Evolutionary conservation across 2,888 invertebrate genomes (phyloP).

Genomic region (Diadegma fenestrale): DNA sequence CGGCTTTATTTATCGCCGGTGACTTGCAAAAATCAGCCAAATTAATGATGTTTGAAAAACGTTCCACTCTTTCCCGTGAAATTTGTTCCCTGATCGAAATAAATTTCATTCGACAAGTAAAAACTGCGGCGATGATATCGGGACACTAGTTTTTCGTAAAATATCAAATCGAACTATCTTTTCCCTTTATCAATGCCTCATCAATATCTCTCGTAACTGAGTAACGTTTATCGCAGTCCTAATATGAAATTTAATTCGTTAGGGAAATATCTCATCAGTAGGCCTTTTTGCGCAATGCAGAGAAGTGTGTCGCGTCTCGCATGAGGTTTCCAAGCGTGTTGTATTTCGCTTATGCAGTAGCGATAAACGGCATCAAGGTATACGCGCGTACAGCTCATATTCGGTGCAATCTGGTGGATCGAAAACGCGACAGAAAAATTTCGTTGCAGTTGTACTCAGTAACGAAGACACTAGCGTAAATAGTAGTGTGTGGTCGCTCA

Average conservation of each 20-base stretch:
- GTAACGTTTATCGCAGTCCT: not conserved
- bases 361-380: constrained; percentile 28
- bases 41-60: not conserved
- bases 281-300: constrained; percentile 63
- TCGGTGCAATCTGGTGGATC: constrained; percentile 35
- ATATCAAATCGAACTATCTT: not conserved
- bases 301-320: constrained; percentile 26
- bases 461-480: not conserved
- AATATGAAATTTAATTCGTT: constrained; percentile 29
- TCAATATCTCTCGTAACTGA: not conserved
- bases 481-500: not conserved
- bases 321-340: constrained; percentile 35
- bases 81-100: not conserved
- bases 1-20: not conserved
- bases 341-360: constrained; percentile 28
- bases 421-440: constrained; percentile 28
- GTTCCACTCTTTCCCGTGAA: not conserved
- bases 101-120: not conserved
- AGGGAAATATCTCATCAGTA: constrained; percentile 25
- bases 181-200: not conserved
- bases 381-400: constrained; percentile 13
- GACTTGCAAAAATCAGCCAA: not conserved
- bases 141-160: not conserved
- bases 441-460: not conserved
- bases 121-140: not conserved